phyloP scores from a whole-genome alignment of 2,113 vertebrate species.

The cat (Felis catus) region F.catus_Fca126_mat1.0 CM031416.1:87835001-87835500 shows the following conservation, averaged over 20 bases:
- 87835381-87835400: conserved; percentile 44
- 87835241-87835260: conserved; percentile 62
- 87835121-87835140: conserved; percentile 24
- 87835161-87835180: conserved; percentile 66
- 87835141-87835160: neutral
- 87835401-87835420: conserved; percentile 39
- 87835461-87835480: neutral
- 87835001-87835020: neutral
- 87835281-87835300: conserved; percentile 74
- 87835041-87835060: neutral
- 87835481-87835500: neutral
- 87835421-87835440: conserved; percentile 51
- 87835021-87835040: neutral
- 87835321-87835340: conserved; percentile 75
- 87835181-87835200: conserved; percentile 76
- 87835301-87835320: conserved; percentile 70
- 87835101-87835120: neutral
- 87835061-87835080: neutral
- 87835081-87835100: neutral
- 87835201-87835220: conserved; percentile 77
- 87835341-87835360: conserved; percentile 64
- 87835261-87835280: conserved; percentile 65
- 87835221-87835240: conserved; percentile 77
- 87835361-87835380: conserved; percentile 47
- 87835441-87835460: neutral